These are phyloP conservation scores for Gallirallus australis DNA, from an alignment of 2,797 vertebrate genomes.

Conservation along the genomic window DNA sequence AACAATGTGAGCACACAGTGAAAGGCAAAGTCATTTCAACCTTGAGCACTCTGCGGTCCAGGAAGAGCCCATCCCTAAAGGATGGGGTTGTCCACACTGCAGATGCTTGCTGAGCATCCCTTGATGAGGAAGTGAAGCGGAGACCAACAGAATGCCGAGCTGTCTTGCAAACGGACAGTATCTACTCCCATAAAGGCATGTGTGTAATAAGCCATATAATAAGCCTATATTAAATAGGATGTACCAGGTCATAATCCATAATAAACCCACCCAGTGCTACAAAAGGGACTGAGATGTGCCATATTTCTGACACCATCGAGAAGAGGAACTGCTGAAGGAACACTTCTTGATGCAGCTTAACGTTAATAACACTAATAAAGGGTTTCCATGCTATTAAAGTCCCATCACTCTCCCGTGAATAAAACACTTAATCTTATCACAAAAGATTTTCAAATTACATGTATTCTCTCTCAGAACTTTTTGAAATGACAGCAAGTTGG, in stretches of 20 bases:
- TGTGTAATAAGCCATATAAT: neutral
- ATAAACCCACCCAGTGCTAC: neutral
- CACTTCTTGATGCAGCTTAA: neutral
- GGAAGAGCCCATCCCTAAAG: neutral
- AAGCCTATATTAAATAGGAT: neutral
- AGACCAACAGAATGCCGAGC: neutral
- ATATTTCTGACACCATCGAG: neutral
- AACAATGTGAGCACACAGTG: neutral
- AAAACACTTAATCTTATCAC: conserved; percentile 12
- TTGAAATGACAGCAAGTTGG: conserved; percentile 40
- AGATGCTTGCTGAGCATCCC: neutral
- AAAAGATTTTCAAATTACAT: conserved; percentile 39
- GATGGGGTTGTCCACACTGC: fast-evolving
- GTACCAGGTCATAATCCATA: conserved; percentile 1
- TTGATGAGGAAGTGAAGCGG: neutral
- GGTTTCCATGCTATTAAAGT: conserved; percentile 8
- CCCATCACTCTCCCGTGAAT: neutral
- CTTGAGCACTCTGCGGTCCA: fast-evolving
- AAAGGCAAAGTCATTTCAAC: neutral
- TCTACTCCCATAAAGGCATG: neutral
- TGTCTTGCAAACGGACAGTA: neutral
- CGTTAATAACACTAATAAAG: neutral
- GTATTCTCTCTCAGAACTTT: conserved; percentile 12
- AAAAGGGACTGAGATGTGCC: neutral
- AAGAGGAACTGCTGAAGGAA: neutral